Evolutionary conservation across 2,113 vertebrate species (phyloP), one percentile per base, ranked within the genome.

Genomic region (Carassius carassius): DNA sequence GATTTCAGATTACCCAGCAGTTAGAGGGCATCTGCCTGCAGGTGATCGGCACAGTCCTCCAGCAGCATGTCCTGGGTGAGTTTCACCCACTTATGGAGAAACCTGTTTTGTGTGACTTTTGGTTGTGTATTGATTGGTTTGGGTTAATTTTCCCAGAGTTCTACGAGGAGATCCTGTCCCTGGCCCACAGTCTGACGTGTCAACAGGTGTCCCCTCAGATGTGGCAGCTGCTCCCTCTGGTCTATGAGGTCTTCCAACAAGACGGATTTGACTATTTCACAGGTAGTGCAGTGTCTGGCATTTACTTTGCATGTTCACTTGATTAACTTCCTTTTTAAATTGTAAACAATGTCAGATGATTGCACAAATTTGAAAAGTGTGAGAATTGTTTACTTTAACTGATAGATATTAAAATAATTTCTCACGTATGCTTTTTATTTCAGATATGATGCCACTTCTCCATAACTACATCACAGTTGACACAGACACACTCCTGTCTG

Each of bases 371-470:
- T 32, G 2, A 13, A 54, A 58, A 10, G 3, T 32, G 5, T 76
- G 23, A 47, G 2, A 51, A 2, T 35, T 17, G 19, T 51, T 49
- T 78, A 16, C 21, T 73, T 49, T 12, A 47, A 47, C 17, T 37
- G 29, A 35, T 17, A 21, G 17, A 21, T 70, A 73, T 73, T 3
- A 3, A 73, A 60, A 47, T 32, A 25, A 41, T 41, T 5, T 2
- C 16, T 9, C 7, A 10, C 41, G 16, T 44, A 41, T 63, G 23
- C 29, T 63, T 90, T 85, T 90, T 67, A 12, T 92, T 91, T 54
- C 90, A 99, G 98, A 99, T 90, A 99, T 99, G 98, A 99, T 99
- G 98, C 98, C 98, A 88, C 96, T 99, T 78, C 96, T 99, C 88
- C 98, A 99, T 93, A 99, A 99, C 93, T 99, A 99, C 4, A 96